A percentile compares a stretch with the other conserved stretches of the same genome.
phyloP scores from a whole-genome alignment of 30 jellyfish, hydroid and myxozoan genomes.

The Pseudorhiza aurosa region DNA sequence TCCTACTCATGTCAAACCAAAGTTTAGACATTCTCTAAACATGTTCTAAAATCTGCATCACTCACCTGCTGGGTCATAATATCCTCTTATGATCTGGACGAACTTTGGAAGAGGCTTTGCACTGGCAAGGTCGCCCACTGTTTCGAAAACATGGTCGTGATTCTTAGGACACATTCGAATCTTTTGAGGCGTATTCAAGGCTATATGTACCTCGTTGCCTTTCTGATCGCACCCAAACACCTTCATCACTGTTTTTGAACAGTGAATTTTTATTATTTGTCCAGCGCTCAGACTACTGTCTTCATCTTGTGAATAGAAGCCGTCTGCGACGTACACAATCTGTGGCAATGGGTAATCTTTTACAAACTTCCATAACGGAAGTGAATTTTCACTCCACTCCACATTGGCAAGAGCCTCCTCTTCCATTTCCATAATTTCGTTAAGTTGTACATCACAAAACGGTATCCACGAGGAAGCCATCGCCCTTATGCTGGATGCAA shows the following conservation, averaged over 20 bases:
- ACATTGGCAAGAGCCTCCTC: constrained; percentile 37
- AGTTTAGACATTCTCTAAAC: too few species aligned
- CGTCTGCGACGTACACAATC: constrained; percentile 85
- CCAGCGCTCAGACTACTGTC: constrained; percentile 95
- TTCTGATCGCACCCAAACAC: constrained; percentile 59
- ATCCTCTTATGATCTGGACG: constrained; percentile 91
- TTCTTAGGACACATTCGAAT: constrained; percentile 65
- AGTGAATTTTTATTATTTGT: constrained; percentile 85
- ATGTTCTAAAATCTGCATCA: background rate
- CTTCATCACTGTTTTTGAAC: constrained; percentile 59
- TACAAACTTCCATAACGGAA: constrained; percentile 67
- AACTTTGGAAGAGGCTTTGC: constrained; percentile 85
- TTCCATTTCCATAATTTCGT: constrained; percentile 4
- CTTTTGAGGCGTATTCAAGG: constrained; percentile 67
- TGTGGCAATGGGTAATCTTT: constrained; percentile 80
- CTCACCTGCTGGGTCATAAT: constrained; percentile 75
- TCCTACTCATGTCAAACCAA: too few species aligned
- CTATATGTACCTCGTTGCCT: constrained; percentile 77
- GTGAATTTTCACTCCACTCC: constrained; percentile 90
- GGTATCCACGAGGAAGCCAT: constrained; percentile 2
- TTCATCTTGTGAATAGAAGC: constrained; percentile 84
- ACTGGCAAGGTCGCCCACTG: constrained; percentile 75
- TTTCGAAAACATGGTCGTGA: constrained; percentile 41
- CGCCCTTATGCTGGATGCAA: too few species aligned
- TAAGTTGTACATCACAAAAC: constrained; percentile 21